phyloP scores from a whole-genome alignment of 2,797 vertebrate genomes.

The Chrosomus eos region DNA sequence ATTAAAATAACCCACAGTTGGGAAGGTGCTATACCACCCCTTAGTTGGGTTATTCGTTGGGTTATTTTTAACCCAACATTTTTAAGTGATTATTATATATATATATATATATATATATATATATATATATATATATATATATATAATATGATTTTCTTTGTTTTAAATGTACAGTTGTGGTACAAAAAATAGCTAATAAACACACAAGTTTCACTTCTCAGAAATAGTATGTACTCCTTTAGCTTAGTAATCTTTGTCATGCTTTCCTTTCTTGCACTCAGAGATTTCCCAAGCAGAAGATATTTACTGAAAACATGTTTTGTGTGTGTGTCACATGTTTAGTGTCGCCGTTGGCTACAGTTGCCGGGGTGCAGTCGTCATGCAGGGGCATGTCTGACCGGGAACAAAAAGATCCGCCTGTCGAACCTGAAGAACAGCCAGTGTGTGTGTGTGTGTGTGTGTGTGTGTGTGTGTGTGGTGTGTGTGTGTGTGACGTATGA shows the following conservation, averaged over 20 bases:
- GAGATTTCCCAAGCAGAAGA: not conserved
- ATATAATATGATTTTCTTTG: too few relatives aligned
- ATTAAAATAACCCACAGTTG: too few relatives aligned
- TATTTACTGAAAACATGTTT: not conserved
- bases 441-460: constrained; percentile 4
- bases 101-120: too few relatives aligned
- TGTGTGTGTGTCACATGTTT: not conserved
- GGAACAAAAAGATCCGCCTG: not conserved
- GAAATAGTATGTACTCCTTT: not conserved
- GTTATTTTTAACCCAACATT: too few relatives aligned
- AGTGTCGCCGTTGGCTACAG: not conserved
- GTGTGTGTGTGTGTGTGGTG: constrained; percentile 21
- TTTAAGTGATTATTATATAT: too few relatives aligned
- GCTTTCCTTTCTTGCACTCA: not conserved
- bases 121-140: too few relatives aligned
- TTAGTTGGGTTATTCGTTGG: too few relatives aligned
- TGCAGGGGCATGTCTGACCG: not conserved
- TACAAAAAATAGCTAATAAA: not conserved
- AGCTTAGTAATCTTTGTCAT: not conserved
- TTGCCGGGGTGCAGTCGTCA: not conserved
- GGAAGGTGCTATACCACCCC: too few relatives aligned
- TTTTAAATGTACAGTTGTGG: not conserved
- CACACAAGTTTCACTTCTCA: not conserved
- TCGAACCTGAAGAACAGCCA: not conserved
- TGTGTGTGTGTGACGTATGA: not conserved